Percentiles rank a stretch among this genome's conserved stretches.
These are phyloP conservation scores for Cyphomyrmex costatus DNA, from an alignment of 1,140 invertebrate species.

Conservation along the genomic window DNA sequence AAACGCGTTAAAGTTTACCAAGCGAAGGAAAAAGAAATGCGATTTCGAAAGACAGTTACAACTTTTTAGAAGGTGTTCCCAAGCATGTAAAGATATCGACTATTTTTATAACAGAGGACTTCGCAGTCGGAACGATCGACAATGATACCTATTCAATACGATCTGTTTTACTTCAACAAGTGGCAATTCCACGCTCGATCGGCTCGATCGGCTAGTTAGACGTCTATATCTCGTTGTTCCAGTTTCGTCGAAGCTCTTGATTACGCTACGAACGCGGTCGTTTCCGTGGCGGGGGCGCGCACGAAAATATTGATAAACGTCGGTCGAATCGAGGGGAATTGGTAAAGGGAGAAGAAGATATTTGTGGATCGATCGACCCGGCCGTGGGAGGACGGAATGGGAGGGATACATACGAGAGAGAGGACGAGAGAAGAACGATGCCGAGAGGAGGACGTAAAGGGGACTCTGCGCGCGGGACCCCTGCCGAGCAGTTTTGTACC, in stretches of 20 bases:
- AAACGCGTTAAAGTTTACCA: neutral
- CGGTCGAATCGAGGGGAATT: slow-evolving; percentile 36
- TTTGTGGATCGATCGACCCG: slow-evolving; percentile 62
- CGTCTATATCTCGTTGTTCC: slow-evolving; percentile 22
- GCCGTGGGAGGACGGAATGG: slow-evolving; percentile 25
- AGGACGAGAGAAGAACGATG: slow-evolving; percentile 61
- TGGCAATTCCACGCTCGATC: slow-evolving; percentile 21
- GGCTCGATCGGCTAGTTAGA: slow-evolving; percentile 45
- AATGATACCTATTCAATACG: neutral
- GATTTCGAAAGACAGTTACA: neutral
- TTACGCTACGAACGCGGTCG: slow-evolving; percentile 52
- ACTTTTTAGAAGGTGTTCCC: neutral
- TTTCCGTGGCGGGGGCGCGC: slow-evolving; percentile 47
- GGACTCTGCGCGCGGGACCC: slow-evolving; percentile 76
- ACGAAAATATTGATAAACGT: slow-evolving; percentile 76
- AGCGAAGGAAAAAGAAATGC: neutral
- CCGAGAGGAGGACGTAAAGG: slow-evolving; percentile 64
- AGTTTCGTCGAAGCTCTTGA: slow-evolving; percentile 50
- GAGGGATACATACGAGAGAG: slow-evolving; percentile 4
- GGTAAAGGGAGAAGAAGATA: slow-evolving; percentile 65
- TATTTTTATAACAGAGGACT: neutral
- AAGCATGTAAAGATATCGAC: neutral
- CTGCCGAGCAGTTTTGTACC: slow-evolving; percentile 82
- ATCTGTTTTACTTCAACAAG: slow-evolving; percentile 57
- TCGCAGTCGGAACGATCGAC: neutral